Base-by-base conservation (phyloP, 2,888 invertebrate genomes). In the Zaprionus lineosus region DNA sequence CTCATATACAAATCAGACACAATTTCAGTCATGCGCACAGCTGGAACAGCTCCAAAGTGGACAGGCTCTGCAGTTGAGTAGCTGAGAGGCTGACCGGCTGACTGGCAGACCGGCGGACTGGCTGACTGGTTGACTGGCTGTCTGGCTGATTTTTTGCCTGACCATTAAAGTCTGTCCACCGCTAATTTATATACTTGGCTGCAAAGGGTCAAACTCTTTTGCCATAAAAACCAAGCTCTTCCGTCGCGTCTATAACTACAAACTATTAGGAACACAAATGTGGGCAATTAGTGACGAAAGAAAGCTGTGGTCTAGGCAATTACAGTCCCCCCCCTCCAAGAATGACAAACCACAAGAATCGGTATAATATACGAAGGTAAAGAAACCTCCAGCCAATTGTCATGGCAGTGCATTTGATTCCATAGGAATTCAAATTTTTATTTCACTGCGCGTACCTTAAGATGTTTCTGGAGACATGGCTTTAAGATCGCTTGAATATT, bases 111-210 rank as follows among this genome's bases (percentile, higher is more conserved):
- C 53, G 43, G 33, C 48, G 28, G 43, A 9, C 15, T 47, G 19
- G 28, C 14, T n/a, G 56, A 8, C 48, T 48, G 26, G 16, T 60
- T 51, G 50, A 46, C 48, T 53, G 37, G 29, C 24, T 24, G 24
- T 24, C 6, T 51, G 46, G 50, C 48, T 56, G 43, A 33, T 39
- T 33, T 37, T 11, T 19, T 47, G 16, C 33, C 15, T n/a, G 53
- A 8, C 62, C 63, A 67, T 77, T 74, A 68, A 56, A 47, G 51
- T 15, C 15, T 26, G 59, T 50, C 52, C 63, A 47, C 56, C 56
- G 64, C 57, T 84, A 69, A 78, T 76, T 84, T 81, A 77, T 83
- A 46, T 63, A 29, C 64, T 67, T 70, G 64, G 67, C 70, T 73
- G 66, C 62, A 66, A 72, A 75, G 73, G 84, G 83, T 82, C 76